phyloP scores from a whole-genome alignment of 2,113 vertebrate species.

The Zosterops lateralis region DNA sequence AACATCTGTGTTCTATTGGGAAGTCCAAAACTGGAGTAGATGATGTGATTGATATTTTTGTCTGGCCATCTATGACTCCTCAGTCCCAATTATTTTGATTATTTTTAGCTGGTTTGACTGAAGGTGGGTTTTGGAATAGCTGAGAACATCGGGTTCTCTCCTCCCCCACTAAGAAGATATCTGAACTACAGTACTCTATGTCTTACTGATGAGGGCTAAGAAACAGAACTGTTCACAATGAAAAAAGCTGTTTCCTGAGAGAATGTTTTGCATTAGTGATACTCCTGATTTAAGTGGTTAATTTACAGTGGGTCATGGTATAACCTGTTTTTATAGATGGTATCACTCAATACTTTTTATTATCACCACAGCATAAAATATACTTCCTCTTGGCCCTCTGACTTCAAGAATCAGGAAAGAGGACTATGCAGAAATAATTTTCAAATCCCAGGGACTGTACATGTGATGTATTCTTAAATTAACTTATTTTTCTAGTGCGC shows the following conservation, averaged over 20 bases:
- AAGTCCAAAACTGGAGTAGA: not conserved
- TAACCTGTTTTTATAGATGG: not conserved
- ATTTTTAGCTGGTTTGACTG: not conserved
- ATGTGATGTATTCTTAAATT: not conserved
- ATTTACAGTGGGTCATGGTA: not conserved
- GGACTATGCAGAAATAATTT: not conserved
- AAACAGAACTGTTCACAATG: not conserved
- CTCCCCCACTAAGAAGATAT: not conserved
- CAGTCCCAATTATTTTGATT: not conserved
- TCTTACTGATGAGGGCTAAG: not conserved
- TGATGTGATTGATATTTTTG: not conserved
- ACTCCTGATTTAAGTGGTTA: not conserved
- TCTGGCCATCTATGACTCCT: not conserved
- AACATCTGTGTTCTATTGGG: not conserved
- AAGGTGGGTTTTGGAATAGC: not conserved
- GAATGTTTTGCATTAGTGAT: not conserved
- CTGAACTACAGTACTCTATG: not conserved
- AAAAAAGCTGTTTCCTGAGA: not conserved
- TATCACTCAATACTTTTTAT: not conserved
- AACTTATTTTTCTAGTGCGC: constrained; percentile 79
- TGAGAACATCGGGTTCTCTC: not conserved
- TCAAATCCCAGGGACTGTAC: not conserved
- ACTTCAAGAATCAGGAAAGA: not conserved
- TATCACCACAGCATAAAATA: not conserved
- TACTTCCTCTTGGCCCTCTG: not conserved